Percentiles rank a stretch among this genome's conserved stretches.
Evolutionary conservation across 2,888 invertebrate species (phyloP).

Genomic region (Coecobrya sp.): DNA sequence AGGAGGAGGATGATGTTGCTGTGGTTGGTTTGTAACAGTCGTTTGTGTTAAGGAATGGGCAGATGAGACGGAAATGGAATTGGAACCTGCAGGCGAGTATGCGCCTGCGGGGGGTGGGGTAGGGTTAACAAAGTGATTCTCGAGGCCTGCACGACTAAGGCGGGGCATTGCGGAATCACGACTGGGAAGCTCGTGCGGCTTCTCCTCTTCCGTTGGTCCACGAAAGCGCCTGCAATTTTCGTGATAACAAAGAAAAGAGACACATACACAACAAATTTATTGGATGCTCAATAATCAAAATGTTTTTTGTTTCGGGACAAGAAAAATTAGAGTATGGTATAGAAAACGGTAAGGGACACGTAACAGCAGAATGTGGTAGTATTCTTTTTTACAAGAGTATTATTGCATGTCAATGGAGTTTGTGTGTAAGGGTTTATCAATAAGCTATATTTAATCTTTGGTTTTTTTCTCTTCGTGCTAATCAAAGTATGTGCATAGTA

Average conservation of each 20-base stretch:
- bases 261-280: constrained; percentile 51
- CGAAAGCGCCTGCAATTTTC: constrained; percentile 85
- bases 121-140: constrained; percentile 86
- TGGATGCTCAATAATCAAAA: constrained; percentile 31
- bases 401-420: neutral
- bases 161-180: constrained; percentile 85
- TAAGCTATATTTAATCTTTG: constrained; percentile 27
- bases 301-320: neutral
- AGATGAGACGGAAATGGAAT: constrained; percentile 81
- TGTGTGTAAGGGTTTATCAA: neutral
- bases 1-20: constrained; percentile 56
- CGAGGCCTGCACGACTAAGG: constrained; percentile 86
- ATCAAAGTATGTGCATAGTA: neutral
- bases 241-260: constrained; percentile 60
- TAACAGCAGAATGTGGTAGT: neutral
- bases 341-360: neutral
- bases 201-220: constrained; percentile 86
- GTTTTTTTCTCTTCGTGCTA: neutral
- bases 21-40: constrained; percentile 76
- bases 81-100: constrained; percentile 76
- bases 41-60: constrained; percentile 74
- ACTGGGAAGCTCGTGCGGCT: constrained; percentile 84
- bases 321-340: neutral
- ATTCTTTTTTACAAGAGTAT: neutral
- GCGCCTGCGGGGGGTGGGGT: constrained; percentile 75